Evolutionary conservation across 2,797 vertebrate species (phyloP).

Genomic region (Meriones psammophilus): DNA sequence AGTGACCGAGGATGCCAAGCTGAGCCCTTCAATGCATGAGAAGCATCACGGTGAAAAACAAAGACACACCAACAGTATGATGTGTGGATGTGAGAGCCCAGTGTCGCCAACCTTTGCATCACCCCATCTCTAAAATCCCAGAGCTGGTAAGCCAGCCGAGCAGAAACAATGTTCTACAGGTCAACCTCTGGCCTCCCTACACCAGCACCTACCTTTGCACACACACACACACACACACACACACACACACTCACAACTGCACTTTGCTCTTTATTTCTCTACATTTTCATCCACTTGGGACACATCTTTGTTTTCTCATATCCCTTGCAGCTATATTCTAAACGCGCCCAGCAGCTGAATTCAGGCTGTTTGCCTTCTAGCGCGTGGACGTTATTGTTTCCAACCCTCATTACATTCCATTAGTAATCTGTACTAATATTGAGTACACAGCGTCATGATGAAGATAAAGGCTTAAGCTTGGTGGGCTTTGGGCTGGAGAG

Average conservation of each 20-base stretch:
- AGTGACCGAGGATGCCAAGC: not conserved
- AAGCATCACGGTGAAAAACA: not conserved
- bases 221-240: not conserved
- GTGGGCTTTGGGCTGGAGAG: not conserved
- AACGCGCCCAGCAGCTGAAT: not conserved
- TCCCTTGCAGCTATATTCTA: not conserved
- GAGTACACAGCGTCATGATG: not conserved
- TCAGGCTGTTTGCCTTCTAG: not conserved
- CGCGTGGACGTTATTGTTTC: not conserved
- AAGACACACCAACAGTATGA: too few species aligned
- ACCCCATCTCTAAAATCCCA: not conserved
- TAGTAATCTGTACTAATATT: not conserved
- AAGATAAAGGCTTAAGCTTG: not conserved
- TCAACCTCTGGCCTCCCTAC: not conserved
- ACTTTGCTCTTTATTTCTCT: not conserved
- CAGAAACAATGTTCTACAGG: not conserved
- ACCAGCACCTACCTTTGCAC: not conserved
- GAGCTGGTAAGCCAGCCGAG: not conserved
- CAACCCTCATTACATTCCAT: not conserved
- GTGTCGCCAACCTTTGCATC: not conserved
- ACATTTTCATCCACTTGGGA: not conserved
- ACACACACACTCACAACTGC: not conserved
- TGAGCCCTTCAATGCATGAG: not conserved
- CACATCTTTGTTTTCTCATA: not conserved
- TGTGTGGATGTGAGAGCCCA: accelerated